phyloP scores from a whole-genome alignment of 2,888 invertebrate species.

The Himalopsyche tibetana region DNA sequence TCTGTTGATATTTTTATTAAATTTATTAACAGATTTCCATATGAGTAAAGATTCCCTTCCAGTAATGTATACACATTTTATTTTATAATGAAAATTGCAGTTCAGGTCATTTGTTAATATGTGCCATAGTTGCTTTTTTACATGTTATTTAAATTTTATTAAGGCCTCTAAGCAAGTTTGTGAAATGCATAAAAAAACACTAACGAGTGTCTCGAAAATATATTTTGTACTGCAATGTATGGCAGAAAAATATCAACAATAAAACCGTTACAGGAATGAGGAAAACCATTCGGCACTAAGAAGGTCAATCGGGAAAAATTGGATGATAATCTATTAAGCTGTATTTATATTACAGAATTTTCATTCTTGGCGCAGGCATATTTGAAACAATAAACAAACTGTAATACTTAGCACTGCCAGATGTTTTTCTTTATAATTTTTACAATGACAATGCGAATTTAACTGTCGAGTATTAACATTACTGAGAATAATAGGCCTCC shows the following conservation, averaged over 20 bases:
- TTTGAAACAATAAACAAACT: conserved; percentile 24
- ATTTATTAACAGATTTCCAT: not conserved
- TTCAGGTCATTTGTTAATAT: not conserved
- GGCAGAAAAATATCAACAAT: not conserved
- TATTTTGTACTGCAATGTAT: not conserved
- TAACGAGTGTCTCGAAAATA: not conserved
- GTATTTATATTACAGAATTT: conserved; percentile 28
- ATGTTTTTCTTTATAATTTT: conserved; percentile 36
- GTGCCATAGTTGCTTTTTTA: conserved; percentile 10
- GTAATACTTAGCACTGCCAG: conserved; percentile 34
- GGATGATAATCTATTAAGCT: conserved; percentile 36
- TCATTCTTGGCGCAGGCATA: conserved; percentile 44
- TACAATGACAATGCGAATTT: conserved; percentile 43
- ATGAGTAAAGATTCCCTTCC: not conserved
- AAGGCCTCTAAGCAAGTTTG: no score
- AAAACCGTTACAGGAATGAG: not conserved
- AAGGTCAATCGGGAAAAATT: conserved; percentile 1
- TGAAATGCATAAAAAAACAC: no score
- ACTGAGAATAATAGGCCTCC: conserved; percentile 41
- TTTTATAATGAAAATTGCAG: not conserved
- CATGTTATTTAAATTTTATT: not conserved
- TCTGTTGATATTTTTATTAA: not conserved
- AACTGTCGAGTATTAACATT: conserved; percentile 23
- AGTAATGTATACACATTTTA: conserved; percentile 14
- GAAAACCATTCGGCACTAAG: conserved; percentile 22